phyloP scores from a whole-genome alignment of 92 coral and sea anemone genomes.

The Heliopora coerulea region DNA sequence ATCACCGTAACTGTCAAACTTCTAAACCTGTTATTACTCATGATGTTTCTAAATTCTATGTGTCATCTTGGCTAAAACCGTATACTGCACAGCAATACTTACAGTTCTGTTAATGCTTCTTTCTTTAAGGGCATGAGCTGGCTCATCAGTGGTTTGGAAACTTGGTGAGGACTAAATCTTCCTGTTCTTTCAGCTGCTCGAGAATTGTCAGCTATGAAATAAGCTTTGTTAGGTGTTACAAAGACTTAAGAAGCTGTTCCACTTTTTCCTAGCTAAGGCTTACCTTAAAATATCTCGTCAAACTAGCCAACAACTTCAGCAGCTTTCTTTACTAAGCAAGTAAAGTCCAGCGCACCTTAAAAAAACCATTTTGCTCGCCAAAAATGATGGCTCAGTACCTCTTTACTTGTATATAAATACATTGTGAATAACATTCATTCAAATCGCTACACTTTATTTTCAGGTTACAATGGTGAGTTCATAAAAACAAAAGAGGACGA shows the following conservation, averaged over 20 bases:
- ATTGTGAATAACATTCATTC: neutral
- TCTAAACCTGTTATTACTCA: too few species aligned
- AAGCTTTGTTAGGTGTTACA: too few species aligned
- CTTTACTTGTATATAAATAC: neutral
- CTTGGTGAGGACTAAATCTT: constrained; percentile 63
- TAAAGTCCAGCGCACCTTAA: too few species aligned
- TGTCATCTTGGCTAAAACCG: neutral
- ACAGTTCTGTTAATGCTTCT: neutral
- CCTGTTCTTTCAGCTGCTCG: too few species aligned
- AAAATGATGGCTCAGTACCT: neutral
- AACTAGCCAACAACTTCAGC: too few species aligned
- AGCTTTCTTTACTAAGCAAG: too few species aligned
- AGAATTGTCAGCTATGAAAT: too few species aligned
- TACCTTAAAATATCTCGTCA: too few species aligned
- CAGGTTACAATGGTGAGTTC: constrained; percentile 88
- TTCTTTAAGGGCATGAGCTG: constrained; percentile 80
- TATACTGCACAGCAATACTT: neutral
- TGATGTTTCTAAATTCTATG: too few species aligned
- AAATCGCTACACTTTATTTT: constrained; percentile 21
- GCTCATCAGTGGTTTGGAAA: constrained; percentile 99
- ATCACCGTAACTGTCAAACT: too few species aligned
- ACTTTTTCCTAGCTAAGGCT: too few species aligned
- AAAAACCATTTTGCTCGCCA: neutral
- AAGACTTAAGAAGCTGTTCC: neutral
- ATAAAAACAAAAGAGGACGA: neutral